Evolutionary conservation across 2,113 vertebrate genomes (phyloP), one percentile per base, ranked within the genome.

Genomic region (Suricata suricatta): DNA sequence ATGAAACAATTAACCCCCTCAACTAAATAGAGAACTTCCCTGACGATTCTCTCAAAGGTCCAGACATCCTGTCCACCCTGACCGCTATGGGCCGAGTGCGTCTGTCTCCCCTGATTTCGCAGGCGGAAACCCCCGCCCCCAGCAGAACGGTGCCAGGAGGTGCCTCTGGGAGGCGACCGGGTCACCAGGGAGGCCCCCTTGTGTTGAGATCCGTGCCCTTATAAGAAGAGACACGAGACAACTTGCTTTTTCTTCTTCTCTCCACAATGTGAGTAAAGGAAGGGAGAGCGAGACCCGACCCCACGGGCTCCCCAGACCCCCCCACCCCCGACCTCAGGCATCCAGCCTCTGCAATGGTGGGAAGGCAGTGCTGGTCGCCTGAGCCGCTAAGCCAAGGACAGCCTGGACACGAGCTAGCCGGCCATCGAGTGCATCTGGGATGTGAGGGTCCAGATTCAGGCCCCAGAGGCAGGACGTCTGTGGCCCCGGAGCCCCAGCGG

Each of bases 341-440:
- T 76, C 41, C 41, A 29, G 27, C 74, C 41, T 47, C 74, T 0
- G 7, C 25, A 27, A 8, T 27, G 0, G 2, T 3, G 11, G 19
- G n/a, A 19, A n/a, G 7, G 2, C 9, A 1, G 17, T 21, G 33
- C 11, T 69, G 33, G 66, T n/a, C 33, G 7, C 12, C 3, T 0
- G 41, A 31, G 23, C 71, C 12, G 12, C 23, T 0, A 0, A 29
- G 41, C 9, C 7, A 15, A 29, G 27, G 27, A 77, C 41, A 3
- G 0, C 25, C 31, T 7, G 0, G 41, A 3, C 16, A 29, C 1
- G 41, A 31, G 27, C 15, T 3, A 16, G 74, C 74, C 7, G 3
- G 27, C 23, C 7, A 27, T 44, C 27, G 14, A 77, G 41, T 7
- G 17, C n/a, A 21, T 15, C n/a, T 8, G 8, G 17, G 19, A 33